Conservation (phyloP, 2,113 vertebrate genomes). For the Aegypius monachus region DNA sequence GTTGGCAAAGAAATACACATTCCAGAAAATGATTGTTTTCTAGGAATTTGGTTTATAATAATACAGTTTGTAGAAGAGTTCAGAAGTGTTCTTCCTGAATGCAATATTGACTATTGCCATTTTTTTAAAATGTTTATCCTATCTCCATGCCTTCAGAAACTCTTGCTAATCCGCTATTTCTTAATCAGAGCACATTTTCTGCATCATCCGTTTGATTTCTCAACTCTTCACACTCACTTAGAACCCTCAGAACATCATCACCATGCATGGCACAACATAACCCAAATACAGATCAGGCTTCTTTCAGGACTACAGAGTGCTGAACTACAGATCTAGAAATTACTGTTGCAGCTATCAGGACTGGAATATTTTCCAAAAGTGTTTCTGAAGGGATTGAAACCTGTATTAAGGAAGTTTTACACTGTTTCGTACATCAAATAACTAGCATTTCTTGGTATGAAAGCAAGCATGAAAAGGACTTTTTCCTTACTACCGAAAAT, state of each 20-base stretch:
- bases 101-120: not conserved
- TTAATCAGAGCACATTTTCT: conserved; percentile 7
- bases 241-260: not conserved
- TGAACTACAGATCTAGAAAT: not conserved
- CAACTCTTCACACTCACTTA: not conserved
- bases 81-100: not conserved
- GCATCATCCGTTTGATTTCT: not conserved
- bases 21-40: not conserved
- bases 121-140: not conserved
- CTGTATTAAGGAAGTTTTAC: not conserved
- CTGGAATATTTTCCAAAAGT: not conserved
- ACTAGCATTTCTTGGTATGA: not conserved
- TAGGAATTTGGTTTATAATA: not conserved
- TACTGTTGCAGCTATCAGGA: not conserved
- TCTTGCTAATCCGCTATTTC: not conserved
- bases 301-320: not conserved
- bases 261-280: not conserved
- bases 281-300: not conserved
- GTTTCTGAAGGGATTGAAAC: not conserved
- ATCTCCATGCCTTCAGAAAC: not conserved
- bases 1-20: not conserved
- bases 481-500: not conserved
- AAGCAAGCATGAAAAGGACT: not conserved
- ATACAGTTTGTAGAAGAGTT: not conserved
- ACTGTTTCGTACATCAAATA: not conserved